phyloP scores from a whole-genome alignment of 2,888 invertebrate genomes.

The Drosophila multiciliata region DNA sequence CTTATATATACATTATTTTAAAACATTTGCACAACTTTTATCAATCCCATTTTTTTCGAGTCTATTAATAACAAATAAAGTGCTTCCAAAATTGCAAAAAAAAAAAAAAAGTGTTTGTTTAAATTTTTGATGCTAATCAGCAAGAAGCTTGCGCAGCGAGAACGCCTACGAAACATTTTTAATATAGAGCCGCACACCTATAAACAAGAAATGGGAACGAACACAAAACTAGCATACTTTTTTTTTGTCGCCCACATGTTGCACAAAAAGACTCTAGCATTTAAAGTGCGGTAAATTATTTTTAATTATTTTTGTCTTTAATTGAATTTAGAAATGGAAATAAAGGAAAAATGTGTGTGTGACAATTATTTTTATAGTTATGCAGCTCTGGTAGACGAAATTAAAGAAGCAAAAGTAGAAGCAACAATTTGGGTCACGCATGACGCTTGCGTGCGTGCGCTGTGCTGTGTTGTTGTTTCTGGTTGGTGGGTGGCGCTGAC shows the following conservation, averaged over 20 bases:
- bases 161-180: slow-evolving; percentile 74
- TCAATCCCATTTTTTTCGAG: neutral
- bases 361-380: slow-evolving; percentile 7
- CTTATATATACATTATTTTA: neutral
- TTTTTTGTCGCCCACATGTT: slow-evolving; percentile 44
- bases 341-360: slow-evolving; percentile 4
- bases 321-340: slow-evolving; percentile 20
- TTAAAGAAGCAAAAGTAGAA: neutral
- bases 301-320: slow-evolving; percentile 13
- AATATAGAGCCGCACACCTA: slow-evolving; percentile 48
- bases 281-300: neutral
- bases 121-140: slow-evolving; percentile 64
- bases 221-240: slow-evolving; percentile 10
- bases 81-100: slow-evolving; percentile 55
- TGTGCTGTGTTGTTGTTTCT: slow-evolving; percentile 9
- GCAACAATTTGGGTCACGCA: slow-evolving; percentile 72
- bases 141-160: slow-evolving; percentile 37
- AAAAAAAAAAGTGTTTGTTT: slow-evolving; percentile 5
- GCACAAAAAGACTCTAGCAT: slow-evolving; percentile 36
- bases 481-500: slow-evolving; percentile 3
- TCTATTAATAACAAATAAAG: slow-evolving; percentile 30
- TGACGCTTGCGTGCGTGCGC: slow-evolving; percentile 60
- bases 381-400: slow-evolving; percentile 4
- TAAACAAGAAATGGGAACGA: slow-evolving; percentile 47
- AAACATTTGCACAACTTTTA: neutral